phyloP scores from a whole-genome alignment of 2,797 vertebrate species.

The Leptatherina wallacei region DNA sequence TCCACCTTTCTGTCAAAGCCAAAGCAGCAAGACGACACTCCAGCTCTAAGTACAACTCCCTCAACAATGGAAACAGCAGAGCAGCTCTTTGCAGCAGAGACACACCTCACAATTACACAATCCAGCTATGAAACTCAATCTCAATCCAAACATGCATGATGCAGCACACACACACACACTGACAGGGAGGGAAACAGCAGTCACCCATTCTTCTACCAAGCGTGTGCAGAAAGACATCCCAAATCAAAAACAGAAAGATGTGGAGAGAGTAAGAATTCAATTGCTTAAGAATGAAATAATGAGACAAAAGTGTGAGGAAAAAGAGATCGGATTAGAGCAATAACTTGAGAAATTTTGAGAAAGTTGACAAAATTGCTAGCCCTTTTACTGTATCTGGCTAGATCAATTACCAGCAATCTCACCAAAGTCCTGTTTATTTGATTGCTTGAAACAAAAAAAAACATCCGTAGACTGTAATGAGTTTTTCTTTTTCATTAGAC shows the following conservation, averaged over 20 bases:
- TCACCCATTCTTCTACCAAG: slow-evolving; percentile 41
- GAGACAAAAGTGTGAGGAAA: background rate
- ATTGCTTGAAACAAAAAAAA: too few species aligned
- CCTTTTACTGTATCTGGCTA: too few species aligned
- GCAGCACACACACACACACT: slow-evolving; percentile 26
- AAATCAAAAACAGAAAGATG: slow-evolving; percentile 48
- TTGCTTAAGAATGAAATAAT: slow-evolving; percentile 22
- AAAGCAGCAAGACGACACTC: slow-evolving; percentile 17
- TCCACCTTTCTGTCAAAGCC: slow-evolving; percentile 12
- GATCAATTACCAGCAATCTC: too few species aligned
- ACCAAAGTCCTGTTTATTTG: too few species aligned
- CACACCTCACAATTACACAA: slow-evolving; percentile 79
- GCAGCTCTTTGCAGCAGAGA: slow-evolving; percentile 59
- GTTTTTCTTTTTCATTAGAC: background rate
- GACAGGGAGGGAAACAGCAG: slow-evolving; percentile 38
- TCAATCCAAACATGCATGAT: slow-evolving; percentile 69
- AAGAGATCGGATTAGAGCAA: slow-evolving; percentile 1
- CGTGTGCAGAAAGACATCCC: slow-evolving; percentile 41
- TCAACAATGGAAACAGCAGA: slow-evolving; percentile 62
- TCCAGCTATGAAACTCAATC: slow-evolving; percentile 75
- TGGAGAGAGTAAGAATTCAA: slow-evolving; percentile 15
- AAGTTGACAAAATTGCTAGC: background rate
- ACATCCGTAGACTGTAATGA: too few species aligned
- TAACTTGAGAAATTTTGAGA: slow-evolving; percentile 1
- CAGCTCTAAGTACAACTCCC: slow-evolving; percentile 35